Conservation (phyloP, 2,113 vertebrate species). For the Eptesicus fuscus region DNA sequence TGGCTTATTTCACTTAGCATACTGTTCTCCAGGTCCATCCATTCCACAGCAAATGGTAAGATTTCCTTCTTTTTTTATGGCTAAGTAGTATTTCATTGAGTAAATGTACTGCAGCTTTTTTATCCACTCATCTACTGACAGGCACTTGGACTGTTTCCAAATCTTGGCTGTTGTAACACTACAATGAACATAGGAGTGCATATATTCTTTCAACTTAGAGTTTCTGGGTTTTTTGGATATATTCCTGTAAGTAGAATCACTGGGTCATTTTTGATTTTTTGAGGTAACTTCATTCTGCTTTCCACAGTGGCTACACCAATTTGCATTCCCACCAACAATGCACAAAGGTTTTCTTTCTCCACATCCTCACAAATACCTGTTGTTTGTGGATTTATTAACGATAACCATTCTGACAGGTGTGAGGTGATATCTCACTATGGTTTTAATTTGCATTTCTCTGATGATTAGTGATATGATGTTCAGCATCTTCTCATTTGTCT, state of each 20-base stretch:
- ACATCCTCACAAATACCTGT: neutral
- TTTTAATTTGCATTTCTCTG: neutral
- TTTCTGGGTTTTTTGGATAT: neutral
- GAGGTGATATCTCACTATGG: neutral
- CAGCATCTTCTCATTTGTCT: neutral
- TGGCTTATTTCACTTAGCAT: neutral
- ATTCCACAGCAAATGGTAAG: neutral
- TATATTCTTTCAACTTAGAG: neutral
- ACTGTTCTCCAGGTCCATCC: neutral
- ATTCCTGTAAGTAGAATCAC: neutral
- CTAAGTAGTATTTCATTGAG: neutral
- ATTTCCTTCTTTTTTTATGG: neutral
- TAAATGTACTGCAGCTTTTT: neutral
- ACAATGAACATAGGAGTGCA: neutral
- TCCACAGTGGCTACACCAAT: neutral
- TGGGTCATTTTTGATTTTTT: neutral
- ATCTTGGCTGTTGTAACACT: neutral
- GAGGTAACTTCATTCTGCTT: neutral
- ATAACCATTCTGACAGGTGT: neutral
- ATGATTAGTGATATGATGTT: neutral
- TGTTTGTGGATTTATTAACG: neutral
- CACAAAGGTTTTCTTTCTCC: neutral
- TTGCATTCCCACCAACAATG: neutral
- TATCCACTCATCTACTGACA: neutral
- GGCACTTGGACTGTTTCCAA: neutral